phyloP scores from a whole-genome alignment of 2,113 vertebrate species.

The Centropus bengalensis region DNA sequence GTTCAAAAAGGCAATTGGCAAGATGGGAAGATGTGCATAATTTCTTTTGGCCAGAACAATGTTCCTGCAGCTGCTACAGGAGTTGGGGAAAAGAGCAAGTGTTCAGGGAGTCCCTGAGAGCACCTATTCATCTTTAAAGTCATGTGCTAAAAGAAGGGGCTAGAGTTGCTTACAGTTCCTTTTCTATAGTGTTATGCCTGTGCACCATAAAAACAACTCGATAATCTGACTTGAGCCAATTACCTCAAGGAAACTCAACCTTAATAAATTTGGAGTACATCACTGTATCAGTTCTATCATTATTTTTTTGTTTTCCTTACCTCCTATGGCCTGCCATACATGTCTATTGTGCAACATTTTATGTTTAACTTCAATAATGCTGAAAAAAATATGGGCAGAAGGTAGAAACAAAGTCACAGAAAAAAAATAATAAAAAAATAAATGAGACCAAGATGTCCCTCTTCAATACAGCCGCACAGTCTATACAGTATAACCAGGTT shows the following conservation, averaged over 20 bases:
- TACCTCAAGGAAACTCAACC: background rate
- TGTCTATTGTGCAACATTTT: background rate
- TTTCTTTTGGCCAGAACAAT: background rate
- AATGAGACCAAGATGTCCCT: background rate
- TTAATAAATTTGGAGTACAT: background rate
- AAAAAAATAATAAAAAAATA: background rate
- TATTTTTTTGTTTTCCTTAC: background rate
- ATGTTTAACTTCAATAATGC: background rate
- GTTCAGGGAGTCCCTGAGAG: background rate
- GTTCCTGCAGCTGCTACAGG: background rate
- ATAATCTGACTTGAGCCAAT: background rate
- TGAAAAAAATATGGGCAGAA: background rate
- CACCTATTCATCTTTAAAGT: background rate
- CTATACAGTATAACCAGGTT: background rate
- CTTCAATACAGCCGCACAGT: background rate
- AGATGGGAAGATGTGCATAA: background rate
- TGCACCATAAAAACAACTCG: background rate
- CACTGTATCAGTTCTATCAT: background rate
- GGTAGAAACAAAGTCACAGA: background rate
- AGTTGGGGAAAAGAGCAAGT: background rate
- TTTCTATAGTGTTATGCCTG: background rate
- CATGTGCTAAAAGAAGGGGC: background rate
- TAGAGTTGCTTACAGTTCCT: background rate
- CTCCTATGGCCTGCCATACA: background rate
- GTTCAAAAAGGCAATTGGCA: background rate